These are phyloP conservation scores for Eubucco bourcierii DNA, from an alignment of 2,113 vertebrate species.

Conservation along the genomic window DNA sequence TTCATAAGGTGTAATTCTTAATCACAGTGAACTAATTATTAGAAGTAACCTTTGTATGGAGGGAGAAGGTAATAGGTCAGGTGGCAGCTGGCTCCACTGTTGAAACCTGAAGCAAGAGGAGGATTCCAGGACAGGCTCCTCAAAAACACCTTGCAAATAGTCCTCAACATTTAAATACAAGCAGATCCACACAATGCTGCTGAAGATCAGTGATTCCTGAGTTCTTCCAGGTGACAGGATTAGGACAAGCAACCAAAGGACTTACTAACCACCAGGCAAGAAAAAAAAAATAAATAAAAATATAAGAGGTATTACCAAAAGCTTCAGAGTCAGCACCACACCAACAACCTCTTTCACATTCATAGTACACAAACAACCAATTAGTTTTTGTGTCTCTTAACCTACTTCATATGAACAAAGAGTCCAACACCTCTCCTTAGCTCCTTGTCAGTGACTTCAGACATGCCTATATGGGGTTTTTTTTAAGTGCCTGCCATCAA, in stretches of 20 bases:
- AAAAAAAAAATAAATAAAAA: too few species aligned
- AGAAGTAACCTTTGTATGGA: not conserved
- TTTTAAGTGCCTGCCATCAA: constrained; percentile 6
- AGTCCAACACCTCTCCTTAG: not conserved
- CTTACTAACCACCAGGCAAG: not conserved
- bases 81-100: not conserved
- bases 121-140: not conserved
- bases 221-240: not conserved
- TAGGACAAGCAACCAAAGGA: not conserved
- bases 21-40: not conserved
- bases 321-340: too few species aligned
- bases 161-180: not conserved
- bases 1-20: not conserved
- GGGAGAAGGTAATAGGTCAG: not conserved
- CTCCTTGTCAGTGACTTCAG: not conserved
- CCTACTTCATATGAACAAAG: not conserved
- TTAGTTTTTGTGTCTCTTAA: too few species aligned
- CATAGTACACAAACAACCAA: too few species aligned
- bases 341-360: too few species aligned
- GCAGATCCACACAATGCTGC: not conserved
- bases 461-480: not conserved
- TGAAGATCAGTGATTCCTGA: not conserved
- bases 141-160: not conserved
- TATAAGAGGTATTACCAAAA: too few species aligned
- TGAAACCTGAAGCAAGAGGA: not conserved